phyloP scores from a whole-genome alignment of 2,888 invertebrate genomes.

The Kryphioiulus occultus region DNA sequence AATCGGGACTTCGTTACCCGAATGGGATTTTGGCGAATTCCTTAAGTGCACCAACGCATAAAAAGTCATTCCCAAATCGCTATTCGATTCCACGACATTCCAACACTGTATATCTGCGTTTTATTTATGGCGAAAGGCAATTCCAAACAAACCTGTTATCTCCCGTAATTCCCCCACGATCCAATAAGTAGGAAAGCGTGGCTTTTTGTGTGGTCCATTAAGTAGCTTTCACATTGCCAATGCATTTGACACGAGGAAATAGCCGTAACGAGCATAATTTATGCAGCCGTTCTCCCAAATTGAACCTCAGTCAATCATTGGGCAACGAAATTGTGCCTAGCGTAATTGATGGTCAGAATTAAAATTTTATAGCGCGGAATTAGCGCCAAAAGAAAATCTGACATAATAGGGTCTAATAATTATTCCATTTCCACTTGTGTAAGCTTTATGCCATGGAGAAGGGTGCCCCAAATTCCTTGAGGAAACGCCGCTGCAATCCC shows the following conservation, averaged over 20 bases:
- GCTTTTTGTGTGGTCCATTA: slow-evolving; percentile 31
- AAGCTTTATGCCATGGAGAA: not conserved
- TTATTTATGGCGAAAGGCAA: not conserved
- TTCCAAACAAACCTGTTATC: slow-evolving; percentile 14
- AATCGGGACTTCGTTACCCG: not conserved
- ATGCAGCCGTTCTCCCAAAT: not conserved
- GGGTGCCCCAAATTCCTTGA: slow-evolving; percentile 3
- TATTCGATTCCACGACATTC: not conserved
- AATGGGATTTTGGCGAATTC: not conserved
- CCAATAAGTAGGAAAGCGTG: slow-evolving; percentile 18
- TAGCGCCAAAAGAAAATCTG: not conserved
- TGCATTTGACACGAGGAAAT: not conserved
- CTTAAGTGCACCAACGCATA: not conserved
- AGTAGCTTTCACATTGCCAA: not conserved
- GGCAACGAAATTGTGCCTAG: not conserved
- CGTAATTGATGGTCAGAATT: not conserved
- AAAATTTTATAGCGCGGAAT: not conserved
- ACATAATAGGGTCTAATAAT: not conserved
- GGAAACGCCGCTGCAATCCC: not conserved
- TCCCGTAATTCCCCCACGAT: not conserved
- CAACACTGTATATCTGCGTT: not conserved
- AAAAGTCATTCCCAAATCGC: not conserved
- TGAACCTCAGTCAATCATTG: not conserved
- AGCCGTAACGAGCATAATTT: not conserved
- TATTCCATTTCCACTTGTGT: not conserved